phyloP scores from a whole-genome alignment of 1,140 invertebrate species.

The Cepaea nemoralis region DNA sequence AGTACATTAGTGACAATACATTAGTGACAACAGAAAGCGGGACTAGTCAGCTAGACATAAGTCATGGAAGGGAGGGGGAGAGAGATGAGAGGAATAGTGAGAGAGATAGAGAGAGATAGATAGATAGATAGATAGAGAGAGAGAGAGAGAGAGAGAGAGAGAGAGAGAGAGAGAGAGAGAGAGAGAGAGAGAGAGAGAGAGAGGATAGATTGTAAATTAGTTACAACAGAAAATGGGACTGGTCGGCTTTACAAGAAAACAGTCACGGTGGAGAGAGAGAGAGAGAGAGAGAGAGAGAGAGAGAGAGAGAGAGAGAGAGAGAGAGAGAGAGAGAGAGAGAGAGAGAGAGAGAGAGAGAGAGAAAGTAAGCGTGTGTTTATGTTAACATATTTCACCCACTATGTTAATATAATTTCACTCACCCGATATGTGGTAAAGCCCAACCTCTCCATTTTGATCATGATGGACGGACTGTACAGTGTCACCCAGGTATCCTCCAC shows the following conservation, averaged over 20 bases:
- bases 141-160: slow-evolving; percentile 27
- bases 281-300: slow-evolving; percentile 22
- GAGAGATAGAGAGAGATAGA: slow-evolving; percentile 37
- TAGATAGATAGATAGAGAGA: slow-evolving; percentile 23
- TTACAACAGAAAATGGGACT: too few relatives aligned
- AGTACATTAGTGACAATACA: too few relatives aligned
- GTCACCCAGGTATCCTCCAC: not conserved
- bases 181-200: not conserved
- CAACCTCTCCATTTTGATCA: slow-evolving; percentile 68
- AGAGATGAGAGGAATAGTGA: slow-evolving; percentile 25
- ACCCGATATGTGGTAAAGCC: slow-evolving; percentile 68
- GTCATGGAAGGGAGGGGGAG: too few relatives aligned
- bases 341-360: slow-evolving; percentile 39
- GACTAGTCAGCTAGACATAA: too few relatives aligned
- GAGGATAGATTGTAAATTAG: too few relatives aligned
- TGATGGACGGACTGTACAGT: slow-evolving; percentile 50
- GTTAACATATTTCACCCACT: too few relatives aligned
- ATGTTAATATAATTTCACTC: slow-evolving; percentile 45
- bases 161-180: slow-evolving; percentile 42
- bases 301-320: slow-evolving; percentile 14
- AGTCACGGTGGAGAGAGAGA: not conserved
- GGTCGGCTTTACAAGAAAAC: too few relatives aligned
- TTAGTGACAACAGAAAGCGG: too few relatives aligned
- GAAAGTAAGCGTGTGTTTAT: not conserved
- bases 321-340: slow-evolving; percentile 9